Evolutionary conservation across 2,113 vertebrate species (phyloP).

Genomic region (Antechinus stuartii): DNA sequence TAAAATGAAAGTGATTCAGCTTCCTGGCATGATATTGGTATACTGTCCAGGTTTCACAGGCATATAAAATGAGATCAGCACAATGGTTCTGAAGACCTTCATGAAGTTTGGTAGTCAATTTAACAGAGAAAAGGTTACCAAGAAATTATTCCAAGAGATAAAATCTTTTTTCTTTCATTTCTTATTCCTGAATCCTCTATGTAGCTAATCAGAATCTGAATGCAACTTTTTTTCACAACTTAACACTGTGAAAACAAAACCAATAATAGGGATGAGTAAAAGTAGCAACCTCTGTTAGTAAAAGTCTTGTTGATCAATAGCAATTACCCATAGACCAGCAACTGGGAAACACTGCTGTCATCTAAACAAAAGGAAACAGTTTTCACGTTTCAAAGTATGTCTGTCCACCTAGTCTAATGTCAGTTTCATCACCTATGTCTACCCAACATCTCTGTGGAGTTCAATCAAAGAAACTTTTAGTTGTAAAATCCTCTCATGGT

Average conservation of each 20-base stretch:
- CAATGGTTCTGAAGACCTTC: too few relatives aligned
- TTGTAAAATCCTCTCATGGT: neutral
- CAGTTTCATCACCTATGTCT: neutral
- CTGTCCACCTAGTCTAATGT: neutral
- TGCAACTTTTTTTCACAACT: neutral
- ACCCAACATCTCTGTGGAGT: neutral
- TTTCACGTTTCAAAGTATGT: neutral
- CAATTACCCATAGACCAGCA: neutral
- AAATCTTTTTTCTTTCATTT: neutral
- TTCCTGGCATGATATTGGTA: too few relatives aligned
- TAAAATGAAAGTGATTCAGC: too few relatives aligned
- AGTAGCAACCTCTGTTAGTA: neutral
- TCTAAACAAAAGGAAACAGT: neutral
- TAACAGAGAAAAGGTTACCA: neutral
- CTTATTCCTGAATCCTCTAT: neutral
- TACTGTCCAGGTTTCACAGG: too few relatives aligned
- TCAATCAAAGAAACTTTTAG: neutral
- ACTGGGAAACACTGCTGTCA: neutral
- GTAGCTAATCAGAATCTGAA: neutral
- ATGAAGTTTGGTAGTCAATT: too few relatives aligned
- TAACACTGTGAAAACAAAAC: neutral
- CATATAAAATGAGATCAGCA: too few relatives aligned
- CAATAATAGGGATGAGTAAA: neutral
- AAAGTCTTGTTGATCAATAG: neutral
- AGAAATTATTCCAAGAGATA: neutral